phyloP scores from a whole-genome alignment of 1,140 invertebrate species.

The Agrypnia vestita region DNA sequence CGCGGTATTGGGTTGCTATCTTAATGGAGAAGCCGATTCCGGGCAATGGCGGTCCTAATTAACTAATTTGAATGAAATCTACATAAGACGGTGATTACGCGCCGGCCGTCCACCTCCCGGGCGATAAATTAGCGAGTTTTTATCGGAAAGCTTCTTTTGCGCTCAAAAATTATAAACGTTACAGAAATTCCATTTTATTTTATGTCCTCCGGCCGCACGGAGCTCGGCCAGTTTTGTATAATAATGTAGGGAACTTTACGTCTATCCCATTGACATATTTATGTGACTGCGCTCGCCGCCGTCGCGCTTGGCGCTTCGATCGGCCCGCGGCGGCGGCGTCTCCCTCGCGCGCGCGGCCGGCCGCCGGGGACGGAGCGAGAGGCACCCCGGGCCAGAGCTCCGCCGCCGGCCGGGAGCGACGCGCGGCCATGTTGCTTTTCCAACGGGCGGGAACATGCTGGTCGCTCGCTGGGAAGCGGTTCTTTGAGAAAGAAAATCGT shows the following conservation, averaged over 20 bases:
- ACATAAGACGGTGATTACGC: conserved; percentile 52
- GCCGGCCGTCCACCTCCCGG: conserved; percentile 4
- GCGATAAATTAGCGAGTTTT: conserved; percentile 59
- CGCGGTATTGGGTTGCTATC: conserved; percentile 17
- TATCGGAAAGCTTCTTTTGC: conserved; percentile 50
- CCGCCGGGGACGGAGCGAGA: conserved; percentile 1
- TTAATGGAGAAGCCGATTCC: conserved; percentile 30
- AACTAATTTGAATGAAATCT: conserved; percentile 61
- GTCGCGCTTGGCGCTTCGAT: conserved; percentile 14
- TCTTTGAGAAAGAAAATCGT: conserved; percentile 35
- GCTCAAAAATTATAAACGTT: conserved; percentile 50
- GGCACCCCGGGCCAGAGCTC: not conserved
- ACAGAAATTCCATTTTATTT: conserved; percentile 55
- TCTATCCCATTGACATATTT: conserved; percentile 61
- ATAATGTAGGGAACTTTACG: conserved; percentile 59
- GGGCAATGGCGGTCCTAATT: conserved; percentile 49
- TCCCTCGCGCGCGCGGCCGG: not conserved
- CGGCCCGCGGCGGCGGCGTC: not conserved
- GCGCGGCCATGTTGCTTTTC: conserved; percentile 59
- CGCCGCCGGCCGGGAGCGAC: conserved; percentile 25
- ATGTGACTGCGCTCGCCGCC: conserved; percentile 47
- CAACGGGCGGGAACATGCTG: conserved; percentile 55
- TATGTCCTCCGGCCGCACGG: conserved; percentile 52
- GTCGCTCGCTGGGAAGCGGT: conserved; percentile 26
- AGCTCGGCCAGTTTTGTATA: conserved; percentile 53